These are phyloP conservation scores for Mormyrops attenuatus DNA, from an alignment of 2,797 vertebrate species.

Conservation along the genomic window DNA sequence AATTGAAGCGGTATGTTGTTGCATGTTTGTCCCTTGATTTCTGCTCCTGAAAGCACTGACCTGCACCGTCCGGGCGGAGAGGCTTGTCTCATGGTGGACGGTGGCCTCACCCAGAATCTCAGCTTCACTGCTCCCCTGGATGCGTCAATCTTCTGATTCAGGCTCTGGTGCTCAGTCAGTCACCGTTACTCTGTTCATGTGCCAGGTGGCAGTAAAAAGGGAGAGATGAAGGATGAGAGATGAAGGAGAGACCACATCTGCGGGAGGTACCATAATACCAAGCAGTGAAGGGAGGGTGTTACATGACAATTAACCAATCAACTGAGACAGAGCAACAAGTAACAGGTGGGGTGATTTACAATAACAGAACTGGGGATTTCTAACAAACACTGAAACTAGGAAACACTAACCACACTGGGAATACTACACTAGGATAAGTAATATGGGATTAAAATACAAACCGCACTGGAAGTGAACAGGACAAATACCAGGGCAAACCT, in stretches of 20 bases:
- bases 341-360: background rate
- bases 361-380: background rate
- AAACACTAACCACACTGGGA: background rate
- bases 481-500: background rate
- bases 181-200: background rate
- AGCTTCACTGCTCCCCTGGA: background rate
- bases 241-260: background rate
- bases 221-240: background rate
- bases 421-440: background rate
- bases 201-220: background rate
- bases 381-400: background rate
- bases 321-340: background rate
- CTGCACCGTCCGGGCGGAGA: background rate
- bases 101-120: background rate
- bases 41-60: background rate
- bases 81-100: background rate
- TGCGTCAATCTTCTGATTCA: background rate
- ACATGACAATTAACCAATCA: background rate
- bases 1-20: background rate
- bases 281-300: background rate
- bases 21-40: background rate
- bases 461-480: background rate
- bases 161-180: background rate
- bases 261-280: background rate
- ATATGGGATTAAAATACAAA: background rate